Evolutionary conservation across 2,113 vertebrate species (phyloP).

Genomic region (Herpetotheres cachinnans): DNA sequence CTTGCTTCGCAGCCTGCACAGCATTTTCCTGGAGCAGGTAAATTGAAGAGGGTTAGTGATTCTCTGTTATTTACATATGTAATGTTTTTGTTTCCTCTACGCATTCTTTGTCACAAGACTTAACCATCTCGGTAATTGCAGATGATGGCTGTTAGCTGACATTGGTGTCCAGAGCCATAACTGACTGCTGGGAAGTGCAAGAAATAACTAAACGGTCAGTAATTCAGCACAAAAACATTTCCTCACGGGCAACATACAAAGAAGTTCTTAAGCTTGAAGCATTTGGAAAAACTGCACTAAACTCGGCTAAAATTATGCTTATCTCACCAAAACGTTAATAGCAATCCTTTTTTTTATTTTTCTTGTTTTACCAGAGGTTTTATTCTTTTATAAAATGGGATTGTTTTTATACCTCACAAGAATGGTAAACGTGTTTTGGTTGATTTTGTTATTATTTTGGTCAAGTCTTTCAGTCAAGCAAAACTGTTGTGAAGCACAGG

Average conservation of each 20-base stretch:
- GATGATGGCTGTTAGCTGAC: background rate
- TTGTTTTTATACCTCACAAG: background rate
- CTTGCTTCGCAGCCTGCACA: slow-evolving; percentile 2
- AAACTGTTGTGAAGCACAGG: background rate
- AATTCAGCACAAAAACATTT: background rate
- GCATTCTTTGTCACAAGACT: background rate
- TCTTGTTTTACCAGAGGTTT: background rate
- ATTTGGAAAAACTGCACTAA: background rate
- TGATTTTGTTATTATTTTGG: background rate
- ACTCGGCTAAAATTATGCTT: background rate
- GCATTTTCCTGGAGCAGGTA: background rate
- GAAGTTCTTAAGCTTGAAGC: background rate
- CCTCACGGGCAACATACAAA: background rate
- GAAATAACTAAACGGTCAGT: background rate
- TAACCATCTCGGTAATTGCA: background rate
- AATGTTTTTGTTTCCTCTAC: background rate
- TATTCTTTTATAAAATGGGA: background rate
- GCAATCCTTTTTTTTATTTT: background rate
- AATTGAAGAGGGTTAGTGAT: slow-evolving; percentile 13
- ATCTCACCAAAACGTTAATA: background rate
- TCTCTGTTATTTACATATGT: background rate
- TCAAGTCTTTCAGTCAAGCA: background rate
- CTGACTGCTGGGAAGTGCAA: background rate
- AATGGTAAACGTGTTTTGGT: background rate
- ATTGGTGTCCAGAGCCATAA: background rate